Base-by-base conservation (phyloP, 2,113 vertebrate species). In the Dicentrarchus labrax region DNA sequence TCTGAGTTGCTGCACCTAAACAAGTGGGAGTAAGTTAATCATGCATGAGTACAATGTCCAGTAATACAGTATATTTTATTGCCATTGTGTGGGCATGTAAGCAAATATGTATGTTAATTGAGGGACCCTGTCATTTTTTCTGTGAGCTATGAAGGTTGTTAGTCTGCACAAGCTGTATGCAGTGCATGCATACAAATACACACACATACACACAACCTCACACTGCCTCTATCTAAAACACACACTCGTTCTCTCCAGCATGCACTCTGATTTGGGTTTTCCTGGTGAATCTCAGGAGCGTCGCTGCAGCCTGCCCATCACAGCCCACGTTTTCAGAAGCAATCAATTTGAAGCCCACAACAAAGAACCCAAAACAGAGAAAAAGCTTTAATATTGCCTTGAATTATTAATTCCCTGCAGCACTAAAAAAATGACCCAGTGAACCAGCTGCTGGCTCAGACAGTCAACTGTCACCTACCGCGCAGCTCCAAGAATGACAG, bases 381-480 rank as follows among this genome's bases (percentile, higher is more conserved):
- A 82, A 86, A 82, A 11, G 59, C 85, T 90, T 86, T 86, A 81
- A 86, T 78, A 89, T 80, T 24, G 57, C 51, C 71, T 81, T 86
- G 84, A 91, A 92, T 91, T 86, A 92, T 94, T 92, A 84, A 93
- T 77, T 72, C 74, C 62, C 53, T 12, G 12, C 66, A 76, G 68
- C 54, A 57, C 74, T 62, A 72, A 59, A 59, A 83, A 79, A 66
- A 78, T 64, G 76, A 79, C 76, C 76, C 41, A 6, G 17, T 56
- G 78, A 89, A 80, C 16, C 43, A 36, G 80, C 54, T 22, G 87
- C 77, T 17, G 41, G 65, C 66, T 47, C 71, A 53, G 47, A 54
- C 71, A 59, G 79, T 45, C 81, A n/a, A 43, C 81, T 61, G 77
- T 78, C 83, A 84, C 70, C 65, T 8, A 12, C 7, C 47, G 7